Base-by-base conservation (phyloP, 2,797 vertebrate genomes). In the Channa striata region DNA sequence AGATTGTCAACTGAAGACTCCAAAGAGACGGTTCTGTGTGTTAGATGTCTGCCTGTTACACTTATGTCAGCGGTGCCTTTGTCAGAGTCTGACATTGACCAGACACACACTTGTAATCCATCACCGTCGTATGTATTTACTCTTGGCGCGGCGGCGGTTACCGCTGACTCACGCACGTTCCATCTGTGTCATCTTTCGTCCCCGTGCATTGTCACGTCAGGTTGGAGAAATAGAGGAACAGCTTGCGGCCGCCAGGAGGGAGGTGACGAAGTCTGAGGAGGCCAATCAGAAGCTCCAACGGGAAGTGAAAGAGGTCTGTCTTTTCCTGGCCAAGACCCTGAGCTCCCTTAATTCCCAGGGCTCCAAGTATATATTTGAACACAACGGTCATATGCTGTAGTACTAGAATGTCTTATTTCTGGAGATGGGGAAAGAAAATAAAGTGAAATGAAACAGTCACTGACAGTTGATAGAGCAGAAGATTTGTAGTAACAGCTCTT, bases 191-290 rank as follows among this genome's bases (percentile, higher is more conserved):
- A 53, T 81, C 70, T 59, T 59, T 68, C 68, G 62, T 83, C 73
- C 58, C 62, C 83, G 67, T 39, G 50, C 65, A 77, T 39, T 76
- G 56, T 88, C 78, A 61, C 52, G 11, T 87, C 87, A 97, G 94
- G 96, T 97, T 83, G 96, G 96, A 23, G 96, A 98, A 93, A 94
- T 98, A 74, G 97, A 98, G 92, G 96, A 97, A 81, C 96, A 97
- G 93, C 93, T 97, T 85, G 95, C 95, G 10, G 94, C 95, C 14
- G 96, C 97, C 84, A 95, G 96, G 88, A 96, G 96, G 76, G 97
- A 98, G 87, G 94, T 97, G 87, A 95, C 95, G 72, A 97, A 97
- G 89, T 96, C 96, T 0, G 96, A 97, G 90, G 96, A 97, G 87
- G 95, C 95, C 89, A 97, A 96, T 93, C 91, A 95, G 92, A 97